A percentile compares a stretch with the other conserved stretches of the same genome.
phyloP scores from a whole-genome alignment of 2,888 invertebrate genomes.

The Acronicta psi region DNA sequence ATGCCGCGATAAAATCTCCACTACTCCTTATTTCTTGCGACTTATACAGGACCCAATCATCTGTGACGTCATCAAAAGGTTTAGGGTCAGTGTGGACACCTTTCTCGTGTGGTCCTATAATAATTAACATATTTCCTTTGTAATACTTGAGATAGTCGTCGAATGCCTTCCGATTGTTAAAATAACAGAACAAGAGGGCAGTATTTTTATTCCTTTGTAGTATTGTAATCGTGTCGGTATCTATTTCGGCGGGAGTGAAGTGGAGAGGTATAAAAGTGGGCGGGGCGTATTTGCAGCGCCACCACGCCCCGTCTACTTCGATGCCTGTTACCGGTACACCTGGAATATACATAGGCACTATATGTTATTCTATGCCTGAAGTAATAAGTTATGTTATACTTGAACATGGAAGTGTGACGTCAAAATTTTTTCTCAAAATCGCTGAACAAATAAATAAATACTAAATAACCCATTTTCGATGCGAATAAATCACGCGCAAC shows the following conservation, averaged over 20 bases:
- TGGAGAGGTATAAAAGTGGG: slow-evolving; percentile 91
- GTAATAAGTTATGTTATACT: no score
- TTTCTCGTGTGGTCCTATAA: slow-evolving; percentile 92
- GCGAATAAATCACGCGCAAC: no score
- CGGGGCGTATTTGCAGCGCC: slow-evolving; percentile 93
- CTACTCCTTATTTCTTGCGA: slow-evolving; percentile 90
- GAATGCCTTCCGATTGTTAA: slow-evolving; percentile 92
- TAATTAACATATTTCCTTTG: slow-evolving; percentile 91
- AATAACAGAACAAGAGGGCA: slow-evolving; percentile 94
- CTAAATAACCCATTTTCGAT: no score
- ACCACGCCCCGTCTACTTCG: slow-evolving; percentile 95
- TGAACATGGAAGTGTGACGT: no score
- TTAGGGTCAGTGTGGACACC: slow-evolving; percentile 92
- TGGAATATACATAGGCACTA: slow-evolving; percentile 64
- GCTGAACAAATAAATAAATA: no score
- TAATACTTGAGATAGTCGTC: slow-evolving; percentile 90
- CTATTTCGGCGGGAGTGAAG: slow-evolving; percentile 81
- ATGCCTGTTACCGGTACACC: slow-evolving; percentile 91
- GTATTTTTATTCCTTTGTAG: slow-evolving; percentile 78
- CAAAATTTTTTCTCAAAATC: no score
- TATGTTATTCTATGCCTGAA: no score
- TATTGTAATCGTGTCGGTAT: slow-evolving; percentile 73
- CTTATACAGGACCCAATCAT: slow-evolving; percentile 88
- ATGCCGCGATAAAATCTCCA: slow-evolving; percentile 91
- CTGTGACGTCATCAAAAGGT: slow-evolving; percentile 90